These are phyloP conservation scores for Albula goreensis DNA, from an alignment of 2,113 vertebrate species.

Conservation along the genomic window DNA sequence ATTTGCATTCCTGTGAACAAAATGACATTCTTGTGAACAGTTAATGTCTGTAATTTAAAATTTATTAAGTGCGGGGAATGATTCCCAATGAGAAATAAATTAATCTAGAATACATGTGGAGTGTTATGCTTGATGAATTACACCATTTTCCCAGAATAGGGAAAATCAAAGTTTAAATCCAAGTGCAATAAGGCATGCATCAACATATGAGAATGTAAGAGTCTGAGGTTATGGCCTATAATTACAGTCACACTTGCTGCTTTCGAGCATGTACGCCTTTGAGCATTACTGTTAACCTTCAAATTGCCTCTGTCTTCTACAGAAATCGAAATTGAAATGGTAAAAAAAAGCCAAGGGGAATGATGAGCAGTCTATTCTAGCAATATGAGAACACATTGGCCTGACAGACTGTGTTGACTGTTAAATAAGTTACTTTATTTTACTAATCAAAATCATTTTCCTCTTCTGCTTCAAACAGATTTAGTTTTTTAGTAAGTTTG, in stretches of 20 bases:
- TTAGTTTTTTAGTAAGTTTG: neutral
- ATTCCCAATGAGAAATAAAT: constrained; percentile 28
- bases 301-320: constrained; percentile 38
- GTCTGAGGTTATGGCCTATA: neutral
- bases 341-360: no score
- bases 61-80: constrained; percentile 34
- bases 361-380: neutral
- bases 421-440: constrained; percentile 10
- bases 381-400: constrained; percentile 23
- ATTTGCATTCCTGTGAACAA: constrained; percentile 36
- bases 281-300: constrained; percentile 43
- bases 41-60: constrained; percentile 35
- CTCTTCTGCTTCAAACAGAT: neutral
- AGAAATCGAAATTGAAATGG: no score
- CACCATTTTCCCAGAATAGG: neutral
- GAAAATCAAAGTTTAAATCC: neutral
- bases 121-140: neutral
- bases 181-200: constrained; percentile 10
- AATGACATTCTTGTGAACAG: constrained; percentile 19
- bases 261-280: constrained; percentile 1
- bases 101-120: constrained; percentile 2
- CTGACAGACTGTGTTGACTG: constrained; percentile 22
- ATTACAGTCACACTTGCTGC: neutral
- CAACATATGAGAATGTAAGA: constrained; percentile 33
- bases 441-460: neutral